Evolutionary conservation across 1,140 invertebrate species (phyloP).

Genomic region (Pemphigus obesinymphae): DNA sequence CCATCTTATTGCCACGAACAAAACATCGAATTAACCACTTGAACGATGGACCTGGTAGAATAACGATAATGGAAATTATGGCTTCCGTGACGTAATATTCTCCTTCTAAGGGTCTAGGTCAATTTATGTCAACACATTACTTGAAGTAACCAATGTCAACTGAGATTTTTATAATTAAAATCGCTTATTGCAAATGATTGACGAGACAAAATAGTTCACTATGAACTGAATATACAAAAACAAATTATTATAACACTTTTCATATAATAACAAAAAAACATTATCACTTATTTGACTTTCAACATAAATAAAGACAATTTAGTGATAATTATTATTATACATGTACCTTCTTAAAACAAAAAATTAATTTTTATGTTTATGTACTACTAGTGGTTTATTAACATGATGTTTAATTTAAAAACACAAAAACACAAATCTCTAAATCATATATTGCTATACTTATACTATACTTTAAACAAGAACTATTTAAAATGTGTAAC

Average conservation of each 20-base stretch:
- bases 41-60: background rate
- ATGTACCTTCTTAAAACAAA: too few relatives aligned
- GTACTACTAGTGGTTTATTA: too few relatives aligned
- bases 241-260: background rate
- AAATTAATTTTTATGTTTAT: too few relatives aligned
- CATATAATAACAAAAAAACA: background rate
- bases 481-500: too few relatives aligned
- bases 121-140: slow-evolving; percentile 8
- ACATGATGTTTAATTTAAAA: too few relatives aligned
- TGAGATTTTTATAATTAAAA: background rate
- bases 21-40: slow-evolving; percentile 18
- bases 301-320: too few relatives aligned
- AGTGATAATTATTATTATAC: too few relatives aligned
- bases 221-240: background rate
- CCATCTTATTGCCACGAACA: slow-evolving; percentile 18
- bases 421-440: too few relatives aligned
- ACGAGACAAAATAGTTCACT: background rate
- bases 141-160: slow-evolving; percentile 11
- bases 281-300: background rate
- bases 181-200: background rate
- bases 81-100: background rate
- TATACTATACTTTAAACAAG: too few relatives aligned
- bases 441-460: too few relatives aligned
- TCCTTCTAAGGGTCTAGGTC: background rate
- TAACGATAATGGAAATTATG: slow-evolving; percentile 16